Evolutionary conservation across 2,797 vertebrate species (phyloP).

Genomic region (Taeniopygia guttata): DNA sequence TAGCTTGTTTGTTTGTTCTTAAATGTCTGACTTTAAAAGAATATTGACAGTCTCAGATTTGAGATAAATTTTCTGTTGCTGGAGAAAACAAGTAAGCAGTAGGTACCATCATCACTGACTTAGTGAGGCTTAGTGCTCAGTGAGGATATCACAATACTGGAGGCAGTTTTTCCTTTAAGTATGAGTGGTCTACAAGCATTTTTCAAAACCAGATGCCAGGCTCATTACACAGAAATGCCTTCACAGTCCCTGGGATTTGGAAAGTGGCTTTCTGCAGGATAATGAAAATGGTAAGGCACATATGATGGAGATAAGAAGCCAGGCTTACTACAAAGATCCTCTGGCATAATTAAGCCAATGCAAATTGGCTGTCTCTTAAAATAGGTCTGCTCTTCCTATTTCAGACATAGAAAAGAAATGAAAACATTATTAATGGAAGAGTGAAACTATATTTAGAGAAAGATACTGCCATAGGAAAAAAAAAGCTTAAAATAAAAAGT

Average conservation of each 20-base stretch:
- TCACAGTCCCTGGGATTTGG: neutral
- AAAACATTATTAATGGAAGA: neutral
- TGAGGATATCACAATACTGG: neutral
- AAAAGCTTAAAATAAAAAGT: neutral
- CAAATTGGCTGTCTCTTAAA: neutral
- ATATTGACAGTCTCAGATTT: neutral
- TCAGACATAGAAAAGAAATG: neutral
- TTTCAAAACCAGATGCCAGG: neutral
- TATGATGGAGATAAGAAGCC: neutral
- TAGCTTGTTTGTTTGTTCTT: neutral
- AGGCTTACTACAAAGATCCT: neutral
- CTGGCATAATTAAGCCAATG: neutral
- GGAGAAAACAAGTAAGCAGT: neutral
- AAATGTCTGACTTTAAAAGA: neutral
- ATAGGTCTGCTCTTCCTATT: neutral
- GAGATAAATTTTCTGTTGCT: neutral
- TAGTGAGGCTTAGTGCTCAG: neutral
- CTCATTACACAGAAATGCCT: neutral
- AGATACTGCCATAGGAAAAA: neutral
- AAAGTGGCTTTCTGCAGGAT: neutral
- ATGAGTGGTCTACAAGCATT: neutral
- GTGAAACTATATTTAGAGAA: neutral
- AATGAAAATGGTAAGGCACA: neutral
- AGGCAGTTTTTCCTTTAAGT: neutral
- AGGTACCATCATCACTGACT: neutral